Base-by-base conservation (phyloP, 2,797 vertebrate genomes). In the Acanthurus leucopareius region DNA sequence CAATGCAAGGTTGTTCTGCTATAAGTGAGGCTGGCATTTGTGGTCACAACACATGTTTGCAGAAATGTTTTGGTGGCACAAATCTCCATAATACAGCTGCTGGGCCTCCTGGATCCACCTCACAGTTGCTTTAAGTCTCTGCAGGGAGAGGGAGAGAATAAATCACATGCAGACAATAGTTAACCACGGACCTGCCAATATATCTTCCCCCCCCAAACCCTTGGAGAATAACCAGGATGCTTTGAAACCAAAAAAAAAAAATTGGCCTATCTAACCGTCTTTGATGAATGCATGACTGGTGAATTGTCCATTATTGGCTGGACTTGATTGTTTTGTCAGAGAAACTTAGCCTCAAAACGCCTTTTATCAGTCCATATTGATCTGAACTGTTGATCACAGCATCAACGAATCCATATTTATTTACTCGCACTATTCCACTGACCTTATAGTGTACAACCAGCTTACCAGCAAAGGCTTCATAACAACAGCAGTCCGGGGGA, bases 1-100 rank as follows among this genome's bases (percentile, higher is more conserved):
- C 88, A 92, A 83, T 80, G 83, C 82, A 88, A 87, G 87, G 85
- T 80, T 91, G 88, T 91, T 90, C 71, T 81, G 76, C 75, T 75
- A 35, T 84, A 77, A 91, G 82, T 75, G 61, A 82, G 78, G 80
- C 66, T 87, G 85, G 65, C 87, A 81, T 89, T 90, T 90, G 75
- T 88, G 83, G 89, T 91, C 70, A 84, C 47, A 35, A 80, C 13
- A 61, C 83, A 79, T 85, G 79, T 89, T 84, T 84, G 59, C 78
- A 81, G 82, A 90, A 83, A 87, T 88, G 78, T 92, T 89, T 91
- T 77, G 65, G 80, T 57, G 80, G 76, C 83, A 89, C 52, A 84
- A 89, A 93, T 89, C 88, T 90, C 73, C 74, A 79, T 90, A 82
- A 89, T 72, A 70, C 80, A 79, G 80, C 83, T 76, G 81, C 60